Evolutionary conservation across 1,140 invertebrate genomes (phyloP), one percentile per base, ranked within the genome.

Genomic region (Drosophila bocqueti): DNA sequence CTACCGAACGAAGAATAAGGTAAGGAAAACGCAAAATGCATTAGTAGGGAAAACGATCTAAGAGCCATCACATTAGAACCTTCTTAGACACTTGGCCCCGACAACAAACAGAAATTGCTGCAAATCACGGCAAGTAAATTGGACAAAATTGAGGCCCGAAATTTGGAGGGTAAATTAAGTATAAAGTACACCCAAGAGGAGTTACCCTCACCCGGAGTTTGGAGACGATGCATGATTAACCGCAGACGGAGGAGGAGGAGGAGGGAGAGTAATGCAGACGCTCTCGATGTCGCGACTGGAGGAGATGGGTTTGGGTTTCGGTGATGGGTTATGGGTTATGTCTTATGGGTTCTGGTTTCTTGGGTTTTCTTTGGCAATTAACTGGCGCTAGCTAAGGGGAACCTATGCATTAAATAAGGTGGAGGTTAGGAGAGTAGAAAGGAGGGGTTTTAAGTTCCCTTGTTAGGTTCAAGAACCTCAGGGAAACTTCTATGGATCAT

Each of bases 81-180:
- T 91, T 71, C 71, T 80, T 83, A 91, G 89, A 91, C 89, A 91
- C 89, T 91, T 91, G 84, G 89, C 64, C 55, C 68, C 36, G 52
- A 38, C 52, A 50, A 60, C 21, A 49, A 16, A 45, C 18, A 10
- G n/a, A 84, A 91, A 91, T 91, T 91, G 85, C 85, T 81, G 75
- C 85, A 85, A 89, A 89, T 81, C 85, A 89, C 85, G 81, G 81
- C 86, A 87, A 81, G 84, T 87, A 82, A 87, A 87, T 83, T 83
- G 82, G 77, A 77, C 65, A 81, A 84, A 81, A 79, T 66, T 71
- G 72, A 81, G 84, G 49, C 47, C 60, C 60, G 58, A 84, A 84
- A 72, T 81, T 89, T 75, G 76, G 72, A 75, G 66, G 52, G 76
- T 65, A 79, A 85, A 85, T 86, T 85, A 86, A 82, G 83, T 79